Evolutionary conservation across 2,888 invertebrate genomes (phyloP).

Genomic region (Platerodrilus igneus): DNA sequence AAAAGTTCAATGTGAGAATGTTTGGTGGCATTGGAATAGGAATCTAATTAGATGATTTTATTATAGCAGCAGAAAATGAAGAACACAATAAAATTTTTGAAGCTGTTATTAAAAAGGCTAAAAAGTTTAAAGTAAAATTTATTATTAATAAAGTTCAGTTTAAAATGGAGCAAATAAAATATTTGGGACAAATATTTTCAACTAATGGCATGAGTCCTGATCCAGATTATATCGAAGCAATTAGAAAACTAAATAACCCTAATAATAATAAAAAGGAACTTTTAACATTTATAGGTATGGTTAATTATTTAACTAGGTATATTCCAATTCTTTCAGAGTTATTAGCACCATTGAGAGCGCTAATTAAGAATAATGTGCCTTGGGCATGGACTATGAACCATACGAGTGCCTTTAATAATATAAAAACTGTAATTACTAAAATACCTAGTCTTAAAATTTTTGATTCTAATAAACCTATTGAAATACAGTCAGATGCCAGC

Average conservation of each 20-base stretch:
- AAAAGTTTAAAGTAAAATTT: too few species aligned
- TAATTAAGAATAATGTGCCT: constrained; percentile 7
- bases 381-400: constrained; percentile 5
- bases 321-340: constrained; percentile 21
- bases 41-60: too few species aligned
- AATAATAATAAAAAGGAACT: constrained; percentile 17
- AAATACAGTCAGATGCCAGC: constrained; percentile 9
- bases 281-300: constrained; percentile 24
- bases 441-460: not conserved
- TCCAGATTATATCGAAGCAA: constrained; percentile 19
- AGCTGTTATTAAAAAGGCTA: too few species aligned
- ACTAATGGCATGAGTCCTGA: constrained; percentile 11
- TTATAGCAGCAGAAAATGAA: too few species aligned
- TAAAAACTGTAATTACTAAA: constrained; percentile 8
- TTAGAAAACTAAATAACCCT: constrained; percentile 15
- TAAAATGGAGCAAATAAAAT: too few species aligned
- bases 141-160: too few species aligned
- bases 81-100: too few species aligned
- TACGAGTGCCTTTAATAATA: constrained; percentile 5
- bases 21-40: too few species aligned
- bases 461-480: not conserved
- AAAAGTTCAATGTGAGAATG: too few species aligned
- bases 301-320: constrained; percentile 22
- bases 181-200: too few species aligned
- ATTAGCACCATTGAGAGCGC: constrained; percentile 18